phyloP scores from a whole-genome alignment of 2,797 vertebrate genomes.

The Pelodytes ibericus region DNA sequence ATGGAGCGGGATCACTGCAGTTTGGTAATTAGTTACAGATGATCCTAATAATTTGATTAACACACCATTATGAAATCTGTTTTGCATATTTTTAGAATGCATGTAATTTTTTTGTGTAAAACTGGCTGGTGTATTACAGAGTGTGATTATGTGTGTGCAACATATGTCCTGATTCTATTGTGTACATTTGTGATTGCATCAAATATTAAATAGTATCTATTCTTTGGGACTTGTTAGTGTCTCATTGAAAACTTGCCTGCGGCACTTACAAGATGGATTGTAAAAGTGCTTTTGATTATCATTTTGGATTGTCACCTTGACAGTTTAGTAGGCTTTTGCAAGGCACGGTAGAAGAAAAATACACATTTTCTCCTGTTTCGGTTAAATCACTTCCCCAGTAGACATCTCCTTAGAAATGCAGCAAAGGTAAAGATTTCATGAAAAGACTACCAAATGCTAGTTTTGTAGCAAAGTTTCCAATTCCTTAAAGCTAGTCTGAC shows the following conservation, averaged over 20 bases:
- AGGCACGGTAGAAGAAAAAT: constrained; percentile 69
- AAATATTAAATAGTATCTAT: constrained; percentile 79
- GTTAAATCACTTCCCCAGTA: constrained; percentile 67
- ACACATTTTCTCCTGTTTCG: constrained; percentile 64
- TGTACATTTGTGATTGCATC: constrained; percentile 73
- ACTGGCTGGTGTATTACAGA: constrained; percentile 40
- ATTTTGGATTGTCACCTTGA: constrained; percentile 81
- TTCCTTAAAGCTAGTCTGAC: constrained; percentile 26
- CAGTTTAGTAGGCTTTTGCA: constrained; percentile 74
- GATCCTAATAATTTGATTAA: too few species aligned
- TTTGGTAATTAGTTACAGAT: too few species aligned
- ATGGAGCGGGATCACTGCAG: too few species aligned
- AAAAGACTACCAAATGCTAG: constrained; percentile 68
- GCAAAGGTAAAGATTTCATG: constrained; percentile 68
- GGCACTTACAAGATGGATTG: constrained; percentile 77
- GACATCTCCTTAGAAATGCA: constrained; percentile 66
- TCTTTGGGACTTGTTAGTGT: constrained; percentile 81
- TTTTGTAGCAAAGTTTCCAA: constrained; percentile 59
- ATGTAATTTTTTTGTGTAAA: constrained; percentile 13
- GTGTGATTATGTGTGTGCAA: constrained; percentile 26
- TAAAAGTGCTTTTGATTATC: constrained; percentile 81
- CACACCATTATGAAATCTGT: too few species aligned
- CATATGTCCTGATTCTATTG: constrained; percentile 67
- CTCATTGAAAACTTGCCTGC: constrained; percentile 78
- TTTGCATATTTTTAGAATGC: neutral